These are phyloP conservation scores for Drosophila murphyi DNA, from an alignment of 1,140 invertebrate species.

Conservation along the genomic window DNA sequence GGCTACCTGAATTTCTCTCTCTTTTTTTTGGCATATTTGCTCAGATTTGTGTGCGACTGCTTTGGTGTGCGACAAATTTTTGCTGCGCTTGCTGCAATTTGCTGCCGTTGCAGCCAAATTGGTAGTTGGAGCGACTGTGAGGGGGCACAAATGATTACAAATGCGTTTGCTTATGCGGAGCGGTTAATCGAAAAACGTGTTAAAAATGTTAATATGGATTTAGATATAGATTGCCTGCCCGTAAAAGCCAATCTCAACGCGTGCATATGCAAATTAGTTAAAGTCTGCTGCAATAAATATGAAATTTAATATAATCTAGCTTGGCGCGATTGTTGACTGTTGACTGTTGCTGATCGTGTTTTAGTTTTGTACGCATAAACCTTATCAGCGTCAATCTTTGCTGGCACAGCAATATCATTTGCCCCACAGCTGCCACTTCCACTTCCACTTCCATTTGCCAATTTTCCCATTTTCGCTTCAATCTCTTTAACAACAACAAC, in stretches of 20 bases:
- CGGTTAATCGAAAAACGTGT: neutral
- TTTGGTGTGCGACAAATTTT: conserved; percentile 36
- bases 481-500: conserved; percentile 34
- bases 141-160: conserved; percentile 47
- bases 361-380: neutral
- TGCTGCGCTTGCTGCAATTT: conserved; percentile 26
- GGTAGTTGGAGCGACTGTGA: neutral
- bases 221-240: neutral
- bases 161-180: conserved; percentile 30
- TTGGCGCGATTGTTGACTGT: too few species aligned
- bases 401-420: conserved; percentile 1
- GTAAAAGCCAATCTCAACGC: too few species aligned
- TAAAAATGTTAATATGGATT: conserved; percentile 27
- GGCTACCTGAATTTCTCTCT: conserved; percentile 34
- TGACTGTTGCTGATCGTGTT: too few species aligned
- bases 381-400: neutral
- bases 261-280: too few species aligned
- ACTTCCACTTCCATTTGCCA: conserved; percentile 9
- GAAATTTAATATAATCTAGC: too few species aligned
- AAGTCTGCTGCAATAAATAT: neutral
- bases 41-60: conserved; percentile 6
- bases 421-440: neutral
- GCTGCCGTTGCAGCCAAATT: conserved; percentile 3
- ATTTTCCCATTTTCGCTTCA: conserved; percentile 25
- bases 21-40: conserved; percentile 9